Evolutionary conservation across 92 coral and sea anemone genomes (phyloP).

Genomic region (Virgularia gustaviana): DNA sequence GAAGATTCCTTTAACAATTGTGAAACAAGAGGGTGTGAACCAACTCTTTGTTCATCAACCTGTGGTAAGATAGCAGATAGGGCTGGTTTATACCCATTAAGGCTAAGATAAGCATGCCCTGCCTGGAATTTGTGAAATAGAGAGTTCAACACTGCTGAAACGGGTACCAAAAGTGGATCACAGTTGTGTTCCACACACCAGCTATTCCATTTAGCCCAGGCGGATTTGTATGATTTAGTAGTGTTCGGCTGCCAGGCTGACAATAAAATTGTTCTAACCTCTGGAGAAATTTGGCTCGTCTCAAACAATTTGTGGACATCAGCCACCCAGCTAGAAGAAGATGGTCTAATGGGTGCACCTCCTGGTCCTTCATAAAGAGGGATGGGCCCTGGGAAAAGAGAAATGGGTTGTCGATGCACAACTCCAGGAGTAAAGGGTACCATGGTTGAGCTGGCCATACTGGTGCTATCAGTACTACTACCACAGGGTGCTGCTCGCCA

Average conservation of each 20-base stretch:
- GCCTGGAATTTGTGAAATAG: slow-evolving; percentile 1
- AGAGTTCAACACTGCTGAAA: slow-evolving; percentile 10
- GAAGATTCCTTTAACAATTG: slow-evolving; percentile 5
- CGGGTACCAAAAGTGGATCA: slow-evolving; percentile 21
- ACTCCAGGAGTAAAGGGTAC: slow-evolving; percentile 3
- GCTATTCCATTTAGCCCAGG: slow-evolving; percentile 27
- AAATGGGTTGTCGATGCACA: slow-evolving; percentile 21
- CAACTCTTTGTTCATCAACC: slow-evolving; percentile 15
- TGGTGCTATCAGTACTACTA: slow-evolving; percentile 6
- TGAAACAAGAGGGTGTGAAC: slow-evolving; percentile 14
- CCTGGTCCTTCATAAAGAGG: slow-evolving; percentile 9
- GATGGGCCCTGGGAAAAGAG: slow-evolving; percentile 6
- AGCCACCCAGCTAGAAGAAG: slow-evolving; percentile 10
- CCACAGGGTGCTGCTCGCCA: slow-evolving; percentile 60
- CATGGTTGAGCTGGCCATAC: slow-evolving; percentile 32
- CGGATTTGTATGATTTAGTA: slow-evolving; percentile 7
- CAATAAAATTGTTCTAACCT: slow-evolving; percentile 9
- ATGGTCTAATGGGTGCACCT: slow-evolving; percentile 4
- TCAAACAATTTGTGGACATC: slow-evolving; percentile 4
- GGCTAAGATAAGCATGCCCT: slow-evolving; percentile 2
- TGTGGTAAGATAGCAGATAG: slow-evolving; percentile 28
- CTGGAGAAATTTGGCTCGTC: slow-evolving; percentile 3
- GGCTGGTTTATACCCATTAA: slow-evolving; percentile 11
- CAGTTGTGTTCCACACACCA: slow-evolving; percentile 25
- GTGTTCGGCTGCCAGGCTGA: slow-evolving; percentile 11